Evolutionary conservation across 23 tunicate species (phyloP).

Genomic region (Styela plicata): DNA sequence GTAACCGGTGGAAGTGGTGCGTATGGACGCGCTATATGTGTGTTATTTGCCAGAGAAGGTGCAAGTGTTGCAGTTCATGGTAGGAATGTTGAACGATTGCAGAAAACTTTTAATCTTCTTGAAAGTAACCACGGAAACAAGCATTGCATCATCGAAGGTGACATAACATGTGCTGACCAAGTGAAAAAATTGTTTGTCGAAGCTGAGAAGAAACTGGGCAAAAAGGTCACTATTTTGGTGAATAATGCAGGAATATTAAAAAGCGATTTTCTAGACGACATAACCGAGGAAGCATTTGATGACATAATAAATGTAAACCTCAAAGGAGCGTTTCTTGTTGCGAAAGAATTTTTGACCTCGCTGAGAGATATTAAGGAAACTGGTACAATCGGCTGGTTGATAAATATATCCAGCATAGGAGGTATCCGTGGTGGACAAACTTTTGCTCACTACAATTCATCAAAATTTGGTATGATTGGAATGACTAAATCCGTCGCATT

Average conservation of each 20-base stretch:
- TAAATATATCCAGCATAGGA: constrained; percentile 65
- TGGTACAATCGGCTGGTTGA: constrained; percentile 13
- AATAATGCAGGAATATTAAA: constrained; percentile 42
- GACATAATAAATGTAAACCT: constrained; percentile 15
- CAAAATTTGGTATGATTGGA: constrained; percentile 73
- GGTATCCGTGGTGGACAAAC: constrained; percentile 17
- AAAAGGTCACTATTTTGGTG: constrained; percentile 17
- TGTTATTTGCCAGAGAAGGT: constrained; percentile 5
- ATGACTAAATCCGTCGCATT: constrained; percentile 62
- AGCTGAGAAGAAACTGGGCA: constrained; percentile 3
- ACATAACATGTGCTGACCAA: not conserved
- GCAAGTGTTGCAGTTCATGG: too few relatives aligned
- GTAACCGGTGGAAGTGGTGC: constrained; percentile 5
- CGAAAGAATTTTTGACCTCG: constrained; percentile 37
- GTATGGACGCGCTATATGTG: constrained; percentile 2
- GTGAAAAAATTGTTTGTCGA: not conserved
- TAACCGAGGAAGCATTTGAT: constrained; percentile 22
- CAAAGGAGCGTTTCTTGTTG: constrained; percentile 46
- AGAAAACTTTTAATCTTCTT: not conserved
- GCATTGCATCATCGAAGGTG: not conserved
- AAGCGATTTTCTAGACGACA: not conserved
- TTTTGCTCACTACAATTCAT: constrained; percentile 56
- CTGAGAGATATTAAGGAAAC: constrained; percentile 15
- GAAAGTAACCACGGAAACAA: not conserved
- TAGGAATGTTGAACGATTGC: not conserved